A percentile compares a stretch with the other conserved stretches of the same genome.
Evolutionary conservation across 2,888 invertebrate genomes (phyloP).

Genomic region (Macrophya alboannulata): DNA sequence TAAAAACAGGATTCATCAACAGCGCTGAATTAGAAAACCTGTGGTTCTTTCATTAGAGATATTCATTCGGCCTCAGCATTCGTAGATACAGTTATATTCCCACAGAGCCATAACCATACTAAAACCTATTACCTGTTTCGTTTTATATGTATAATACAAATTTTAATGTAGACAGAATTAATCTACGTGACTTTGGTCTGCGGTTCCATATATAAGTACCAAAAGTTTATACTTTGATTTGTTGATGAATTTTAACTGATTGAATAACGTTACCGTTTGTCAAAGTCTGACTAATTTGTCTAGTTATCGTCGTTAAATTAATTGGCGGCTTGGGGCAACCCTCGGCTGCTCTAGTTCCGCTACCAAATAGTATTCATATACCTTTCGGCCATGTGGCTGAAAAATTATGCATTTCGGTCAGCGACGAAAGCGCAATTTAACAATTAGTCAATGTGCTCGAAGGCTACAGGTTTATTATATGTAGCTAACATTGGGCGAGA

Average conservation of each 20-base stretch:
- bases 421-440: constrained; percentile 48
- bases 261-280: constrained; percentile 10
- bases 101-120: constrained; percentile 17
- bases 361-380: not conserved
- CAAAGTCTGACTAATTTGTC: constrained; percentile 19
- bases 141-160: constrained; percentile 1
- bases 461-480: constrained; percentile 27
- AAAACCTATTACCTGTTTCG: constrained; percentile 14
- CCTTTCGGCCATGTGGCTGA: constrained; percentile 24
- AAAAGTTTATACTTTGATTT: constrained; percentile 20
- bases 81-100: constrained; percentile 16
- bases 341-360: constrained; percentile 31
- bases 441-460: constrained; percentile 41
- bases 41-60: constrained; percentile 26
- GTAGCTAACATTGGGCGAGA: not conserved
- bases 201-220: not conserved
- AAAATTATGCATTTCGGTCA: constrained; percentile 48
- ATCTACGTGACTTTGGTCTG: not conserved
- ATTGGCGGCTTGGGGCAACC: constrained; percentile 20
- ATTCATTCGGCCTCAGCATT: constrained; percentile 14
- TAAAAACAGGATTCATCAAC: constrained; percentile 4
- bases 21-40: not conserved
- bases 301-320: constrained; percentile 6
- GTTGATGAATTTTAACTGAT: not conserved
- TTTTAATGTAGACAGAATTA: not conserved